A percentile compares a stretch with the other conserved stretches of the same genome.
Conservation (phyloP, 1,140 invertebrate genomes). For the Oreohelix idahoensis region DNA sequence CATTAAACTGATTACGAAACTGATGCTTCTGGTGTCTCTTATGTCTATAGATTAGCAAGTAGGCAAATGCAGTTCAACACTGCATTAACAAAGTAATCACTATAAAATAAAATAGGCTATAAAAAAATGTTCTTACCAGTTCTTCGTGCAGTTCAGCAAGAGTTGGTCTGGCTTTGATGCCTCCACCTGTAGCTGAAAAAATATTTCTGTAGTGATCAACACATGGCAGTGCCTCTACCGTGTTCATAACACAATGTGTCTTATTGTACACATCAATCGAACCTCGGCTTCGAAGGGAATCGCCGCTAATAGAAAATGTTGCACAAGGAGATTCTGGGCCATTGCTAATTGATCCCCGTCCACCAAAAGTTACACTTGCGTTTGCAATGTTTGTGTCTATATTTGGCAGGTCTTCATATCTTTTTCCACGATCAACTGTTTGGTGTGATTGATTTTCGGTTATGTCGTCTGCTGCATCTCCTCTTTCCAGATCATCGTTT, state of each 20-base stretch:
- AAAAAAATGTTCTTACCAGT: not conserved
- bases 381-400: not conserved
- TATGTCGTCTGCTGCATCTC: not conserved
- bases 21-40: too few relatives aligned
- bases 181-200: slow-evolving; percentile 35
- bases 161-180: slow-evolving; percentile 25
- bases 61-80: too few relatives aligned
- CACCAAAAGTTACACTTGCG: not conserved
- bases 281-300: slow-evolving; percentile 31
- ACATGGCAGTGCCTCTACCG: slow-evolving; percentile 36
- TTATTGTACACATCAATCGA: slow-evolving; percentile 34
- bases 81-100: too few relatives aligned
- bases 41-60: too few relatives aligned
- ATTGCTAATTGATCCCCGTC: slow-evolving; percentile 11
- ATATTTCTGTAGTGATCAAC: slow-evolving; percentile 41
- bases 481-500: not conserved
- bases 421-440: slow-evolving; percentile 1
- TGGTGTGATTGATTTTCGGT: not conserved
- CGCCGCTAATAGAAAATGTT: slow-evolving; percentile 39
- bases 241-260: slow-evolving; percentile 36
- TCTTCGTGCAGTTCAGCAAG: slow-evolving; percentile 40
- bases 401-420: not conserved
- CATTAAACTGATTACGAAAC: too few relatives aligned
- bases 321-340: slow-evolving; percentile 36
- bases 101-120: too few relatives aligned